phyloP scores from a whole-genome alignment of 2,113 vertebrate genomes.

The Cryptoleucopteryx plumbea region DNA sequence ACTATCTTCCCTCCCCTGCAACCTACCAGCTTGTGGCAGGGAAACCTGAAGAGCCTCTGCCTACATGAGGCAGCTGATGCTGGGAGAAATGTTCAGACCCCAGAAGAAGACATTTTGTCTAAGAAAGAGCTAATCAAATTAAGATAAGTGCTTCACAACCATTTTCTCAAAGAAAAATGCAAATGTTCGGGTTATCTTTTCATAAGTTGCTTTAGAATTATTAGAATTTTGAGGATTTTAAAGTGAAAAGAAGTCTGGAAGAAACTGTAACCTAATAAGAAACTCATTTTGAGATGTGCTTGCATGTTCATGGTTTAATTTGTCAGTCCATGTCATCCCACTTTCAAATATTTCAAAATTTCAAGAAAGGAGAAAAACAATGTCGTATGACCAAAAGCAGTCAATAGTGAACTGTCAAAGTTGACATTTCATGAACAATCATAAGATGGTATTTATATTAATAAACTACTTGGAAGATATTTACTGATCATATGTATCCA shows the following conservation, averaged over 20 bases:
- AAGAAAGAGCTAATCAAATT: not conserved
- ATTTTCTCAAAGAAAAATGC: not conserved
- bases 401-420: not conserved
- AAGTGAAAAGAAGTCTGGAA: not conserved
- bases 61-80: not conserved
- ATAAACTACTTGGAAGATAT: not conserved
- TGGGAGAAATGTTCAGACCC: not conserved
- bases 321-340: not conserved
- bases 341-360: not conserved
- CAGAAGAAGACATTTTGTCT: not conserved
- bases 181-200: fast-evolving
- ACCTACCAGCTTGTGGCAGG: not conserved
- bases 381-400: not conserved
- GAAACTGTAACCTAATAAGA: not conserved
- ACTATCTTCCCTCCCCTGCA: not conserved
- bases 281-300: not conserved
- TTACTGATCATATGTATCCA: not conserved
- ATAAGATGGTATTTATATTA: not conserved
- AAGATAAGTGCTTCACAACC: not conserved
- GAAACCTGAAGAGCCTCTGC: not conserved
- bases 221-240: not conserved
- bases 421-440: not conserved
- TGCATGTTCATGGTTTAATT: not conserved
- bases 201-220: not conserved
- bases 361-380: not conserved